Evolutionary conservation across 2,888 invertebrate genomes (phyloP).

Genomic region (Chloroclystis v-ata): DNA sequence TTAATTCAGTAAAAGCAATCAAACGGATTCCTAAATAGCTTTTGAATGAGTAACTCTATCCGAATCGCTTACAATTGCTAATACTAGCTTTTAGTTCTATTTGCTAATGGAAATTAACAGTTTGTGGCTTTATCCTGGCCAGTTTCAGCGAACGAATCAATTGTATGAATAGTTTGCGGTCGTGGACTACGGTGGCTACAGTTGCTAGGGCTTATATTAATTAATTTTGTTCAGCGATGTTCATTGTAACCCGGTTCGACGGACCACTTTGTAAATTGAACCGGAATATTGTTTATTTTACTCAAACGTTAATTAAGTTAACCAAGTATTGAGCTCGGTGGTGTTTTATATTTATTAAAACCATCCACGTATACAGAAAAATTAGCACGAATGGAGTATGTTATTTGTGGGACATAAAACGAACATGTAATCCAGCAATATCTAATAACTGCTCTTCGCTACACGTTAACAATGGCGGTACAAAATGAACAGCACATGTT

Average conservation of each 20-base stretch:
- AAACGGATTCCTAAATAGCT: conserved; percentile 55
- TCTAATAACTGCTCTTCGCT: conserved; percentile 12
- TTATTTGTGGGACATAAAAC: conserved; percentile 7
- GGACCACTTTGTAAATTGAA: conserved; percentile 15
- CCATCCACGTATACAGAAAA: too few relatives aligned
- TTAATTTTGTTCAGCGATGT: conserved; percentile 23
- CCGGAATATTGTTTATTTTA: conserved; percentile 2
- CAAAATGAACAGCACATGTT: conserved; percentile 21
- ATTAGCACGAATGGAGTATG: too few relatives aligned
- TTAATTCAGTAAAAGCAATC: conserved; percentile 49
- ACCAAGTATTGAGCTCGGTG: neutral
- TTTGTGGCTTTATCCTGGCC: conserved; percentile 43
- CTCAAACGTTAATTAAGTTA: neutral
- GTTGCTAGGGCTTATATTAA: conserved; percentile 26
- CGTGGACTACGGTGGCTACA: conserved; percentile 24
- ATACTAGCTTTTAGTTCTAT: conserved; percentile 64
- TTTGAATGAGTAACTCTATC: conserved; percentile 46
- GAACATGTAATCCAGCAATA: conserved; percentile 9
- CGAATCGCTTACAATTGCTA: conserved; percentile 57
- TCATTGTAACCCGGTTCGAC: conserved; percentile 14
- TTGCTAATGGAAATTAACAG: conserved; percentile 63
- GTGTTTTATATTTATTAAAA: neutral
- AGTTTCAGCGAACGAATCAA: conserved; percentile 39
- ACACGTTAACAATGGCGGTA: conserved; percentile 17
- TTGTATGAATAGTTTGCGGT: conserved; percentile 26